These are phyloP conservation scores for Mythimna pallens DNA, from an alignment of 2,888 invertebrate genomes.

Conservation along the genomic window DNA sequence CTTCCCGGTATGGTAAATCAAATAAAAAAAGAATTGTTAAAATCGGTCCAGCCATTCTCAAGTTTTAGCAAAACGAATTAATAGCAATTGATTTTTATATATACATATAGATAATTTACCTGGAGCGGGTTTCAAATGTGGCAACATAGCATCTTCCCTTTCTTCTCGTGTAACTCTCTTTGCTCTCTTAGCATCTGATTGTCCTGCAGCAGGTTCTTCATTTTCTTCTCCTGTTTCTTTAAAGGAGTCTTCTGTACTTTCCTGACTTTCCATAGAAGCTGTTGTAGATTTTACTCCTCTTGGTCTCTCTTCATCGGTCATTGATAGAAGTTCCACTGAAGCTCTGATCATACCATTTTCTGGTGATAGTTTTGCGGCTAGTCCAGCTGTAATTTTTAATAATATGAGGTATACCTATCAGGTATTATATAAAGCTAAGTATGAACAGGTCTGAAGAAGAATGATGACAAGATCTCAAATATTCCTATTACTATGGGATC, in stretches of 20 bases:
- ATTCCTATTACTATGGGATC: too few relatives aligned
- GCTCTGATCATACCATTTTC: constrained; percentile 94
- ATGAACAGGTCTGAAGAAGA: neutral
- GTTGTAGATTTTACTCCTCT: constrained; percentile 86
- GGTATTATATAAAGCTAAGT: neutral
- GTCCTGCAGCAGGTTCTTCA: constrained; percentile 82
- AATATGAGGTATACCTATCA: neutral
- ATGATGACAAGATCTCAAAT: too few relatives aligned
- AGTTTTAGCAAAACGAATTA: too few relatives aligned
- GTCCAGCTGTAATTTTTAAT: constrained; percentile 80
- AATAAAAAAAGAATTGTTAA: too few relatives aligned
- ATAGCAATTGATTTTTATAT: too few relatives aligned
- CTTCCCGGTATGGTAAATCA: too few relatives aligned
- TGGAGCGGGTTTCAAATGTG: constrained; percentile 94
- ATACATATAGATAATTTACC: constrained; percentile 68
- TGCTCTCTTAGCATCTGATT: constrained; percentile 81
- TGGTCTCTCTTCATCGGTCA: constrained; percentile 93
- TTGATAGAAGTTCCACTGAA: constrained; percentile 94
- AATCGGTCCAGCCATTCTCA: too few relatives aligned
- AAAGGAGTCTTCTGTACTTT: constrained; percentile 61
- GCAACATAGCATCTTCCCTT: constrained; percentile 94
- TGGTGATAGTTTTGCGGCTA: constrained; percentile 93
- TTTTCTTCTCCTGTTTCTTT: constrained; percentile 63
- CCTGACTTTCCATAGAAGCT: constrained; percentile 69
- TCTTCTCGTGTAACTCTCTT: constrained; percentile 89